Evolutionary conservation across 2,113 vertebrate genomes (phyloP).

Genomic region (Phylloscopus trochiloides): DNA sequence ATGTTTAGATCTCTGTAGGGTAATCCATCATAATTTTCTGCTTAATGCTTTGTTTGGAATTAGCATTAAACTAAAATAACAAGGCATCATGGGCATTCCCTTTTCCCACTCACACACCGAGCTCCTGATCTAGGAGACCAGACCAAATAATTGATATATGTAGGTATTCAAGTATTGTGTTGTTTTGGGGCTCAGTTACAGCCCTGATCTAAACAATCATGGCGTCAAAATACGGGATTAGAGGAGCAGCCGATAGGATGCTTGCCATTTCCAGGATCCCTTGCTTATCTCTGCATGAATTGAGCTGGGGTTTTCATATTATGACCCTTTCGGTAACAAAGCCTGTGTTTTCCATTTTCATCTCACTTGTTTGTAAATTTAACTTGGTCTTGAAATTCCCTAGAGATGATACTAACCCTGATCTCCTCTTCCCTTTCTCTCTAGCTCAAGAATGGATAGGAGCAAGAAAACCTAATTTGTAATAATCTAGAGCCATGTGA

Average conservation of each 20-base stretch:
- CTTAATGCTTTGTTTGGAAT: background rate
- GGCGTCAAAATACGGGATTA: background rate
- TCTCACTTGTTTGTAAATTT: conserved; percentile 42
- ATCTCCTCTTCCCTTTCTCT: background rate
- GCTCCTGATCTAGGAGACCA: background rate
- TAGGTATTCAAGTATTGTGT: background rate
- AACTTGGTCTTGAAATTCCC: conserved; percentile 38
- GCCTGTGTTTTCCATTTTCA: conserved; percentile 6
- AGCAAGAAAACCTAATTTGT: background rate
- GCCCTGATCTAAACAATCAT: background rate
- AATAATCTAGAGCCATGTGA: background rate
- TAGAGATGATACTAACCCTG: background rate
- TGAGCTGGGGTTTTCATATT: background rate
- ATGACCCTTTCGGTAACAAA: background rate
- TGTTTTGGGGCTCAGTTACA: background rate
- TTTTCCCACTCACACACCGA: background rate
- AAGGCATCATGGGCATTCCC: background rate
- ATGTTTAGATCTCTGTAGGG: background rate
- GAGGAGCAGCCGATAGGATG: background rate
- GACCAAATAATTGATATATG: rapidly evolving
- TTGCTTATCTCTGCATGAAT: background rate
- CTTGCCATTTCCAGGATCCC: background rate
- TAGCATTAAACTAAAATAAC: background rate
- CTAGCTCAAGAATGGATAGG: background rate
- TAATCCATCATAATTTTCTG: background rate